A percentile compares a stretch with the other conserved stretches of the same genome.
Conservation (phyloP, 1,140 invertebrate species). For the Drosophila punjabiensis region DNA sequence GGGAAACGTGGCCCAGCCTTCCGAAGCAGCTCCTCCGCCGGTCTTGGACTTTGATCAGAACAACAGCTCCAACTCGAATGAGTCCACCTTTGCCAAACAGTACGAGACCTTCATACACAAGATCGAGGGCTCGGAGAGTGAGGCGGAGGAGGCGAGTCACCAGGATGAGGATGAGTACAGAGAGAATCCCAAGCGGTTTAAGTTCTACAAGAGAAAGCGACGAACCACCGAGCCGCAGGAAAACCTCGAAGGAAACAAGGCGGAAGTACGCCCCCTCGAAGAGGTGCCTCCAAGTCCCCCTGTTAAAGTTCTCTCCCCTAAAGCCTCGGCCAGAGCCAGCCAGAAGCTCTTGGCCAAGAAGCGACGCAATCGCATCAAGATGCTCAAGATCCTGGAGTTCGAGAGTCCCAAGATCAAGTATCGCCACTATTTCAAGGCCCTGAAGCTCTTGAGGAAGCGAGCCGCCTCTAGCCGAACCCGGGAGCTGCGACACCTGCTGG, state of each 20-base stretch:
- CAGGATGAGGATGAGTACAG: conserved; percentile 19
- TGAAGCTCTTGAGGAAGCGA: conserved; percentile 45
- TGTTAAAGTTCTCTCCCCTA: background rate
- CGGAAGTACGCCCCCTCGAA: background rate
- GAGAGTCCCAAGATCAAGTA: conserved; percentile 74
- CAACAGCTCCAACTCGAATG: conserved; percentile 72
- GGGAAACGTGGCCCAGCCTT: background rate
- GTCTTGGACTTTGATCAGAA: conserved; percentile 63
- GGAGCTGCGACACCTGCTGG: conserved; percentile 27
- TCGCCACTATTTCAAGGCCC: conserved; percentile 59
- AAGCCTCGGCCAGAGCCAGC: conserved; percentile 45
- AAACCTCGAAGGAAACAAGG: background rate
- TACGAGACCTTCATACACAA: conserved; percentile 82
- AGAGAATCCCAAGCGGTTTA: conserved; percentile 62
- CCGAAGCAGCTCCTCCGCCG: background rate
- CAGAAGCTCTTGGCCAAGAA: conserved; percentile 53
- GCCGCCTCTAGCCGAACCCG: conserved; percentile 32
- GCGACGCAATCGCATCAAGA: conserved; percentile 69
- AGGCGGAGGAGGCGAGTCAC: conserved; percentile 21
- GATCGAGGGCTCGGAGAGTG: conserved; percentile 53
- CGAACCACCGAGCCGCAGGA: conserved; percentile 44
- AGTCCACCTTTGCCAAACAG: conserved; percentile 76
- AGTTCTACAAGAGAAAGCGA: conserved; percentile 78
- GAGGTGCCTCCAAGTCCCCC: background rate
- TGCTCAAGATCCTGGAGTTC: conserved; percentile 68